phyloP scores from a whole-genome alignment of 2,888 invertebrate species.

The Chloromyia formosa region DNA sequence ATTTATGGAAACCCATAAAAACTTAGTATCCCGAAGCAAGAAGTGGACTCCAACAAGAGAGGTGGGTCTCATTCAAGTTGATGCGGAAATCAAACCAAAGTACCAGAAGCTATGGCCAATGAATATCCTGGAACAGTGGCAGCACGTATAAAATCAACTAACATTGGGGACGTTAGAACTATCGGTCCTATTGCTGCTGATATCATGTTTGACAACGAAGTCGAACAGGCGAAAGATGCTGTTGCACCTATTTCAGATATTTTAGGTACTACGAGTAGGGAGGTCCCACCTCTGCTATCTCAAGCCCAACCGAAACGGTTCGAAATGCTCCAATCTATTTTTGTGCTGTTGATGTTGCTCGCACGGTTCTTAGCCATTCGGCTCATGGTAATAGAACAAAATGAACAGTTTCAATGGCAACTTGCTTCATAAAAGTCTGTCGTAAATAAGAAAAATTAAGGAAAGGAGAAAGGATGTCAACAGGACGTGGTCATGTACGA shows the following conservation, averaged over 20 bases:
- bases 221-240: not conserved
- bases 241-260: too few species aligned
- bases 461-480: conserved; percentile 45
- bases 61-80: not conserved
- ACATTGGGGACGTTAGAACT: not conserved
- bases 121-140: not conserved
- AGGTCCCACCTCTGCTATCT: too few species aligned
- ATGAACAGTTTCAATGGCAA: conserved; percentile 47
- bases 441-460: conserved; percentile 49
- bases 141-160: not conserved
- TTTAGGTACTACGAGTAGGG: too few species aligned
- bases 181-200: not conserved
- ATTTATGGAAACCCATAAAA: not conserved
- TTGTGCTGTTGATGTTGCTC: not conserved
- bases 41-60: not conserved
- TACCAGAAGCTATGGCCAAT: not conserved
- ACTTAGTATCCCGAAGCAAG: not conserved
- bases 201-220: not conserved
- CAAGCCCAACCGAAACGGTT: too few species aligned
- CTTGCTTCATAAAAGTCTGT: conserved; percentile 48
- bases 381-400: conserved; percentile 46
- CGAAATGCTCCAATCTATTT: not conserved
- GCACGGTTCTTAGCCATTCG: not conserved
- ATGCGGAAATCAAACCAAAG: not conserved
- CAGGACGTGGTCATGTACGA: not conserved